phyloP scores from a whole-genome alignment of 2,797 vertebrate species.

The Pseudotriccus pelzelni region DNA sequence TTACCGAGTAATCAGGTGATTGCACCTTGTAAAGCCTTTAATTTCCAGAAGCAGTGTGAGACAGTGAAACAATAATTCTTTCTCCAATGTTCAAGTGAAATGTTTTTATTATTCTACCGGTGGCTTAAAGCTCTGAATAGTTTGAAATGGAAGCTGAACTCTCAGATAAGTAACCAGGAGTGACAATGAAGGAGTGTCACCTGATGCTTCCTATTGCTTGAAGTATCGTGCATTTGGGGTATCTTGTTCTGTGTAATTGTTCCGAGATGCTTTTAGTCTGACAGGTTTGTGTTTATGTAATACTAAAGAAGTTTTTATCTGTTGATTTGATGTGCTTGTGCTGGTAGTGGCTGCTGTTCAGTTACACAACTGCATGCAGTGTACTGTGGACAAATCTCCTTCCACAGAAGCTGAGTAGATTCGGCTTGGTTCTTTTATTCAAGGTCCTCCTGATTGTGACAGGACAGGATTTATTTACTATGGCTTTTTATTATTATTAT shows the following conservation, averaged over 20 bases:
- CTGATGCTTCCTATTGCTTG: not conserved
- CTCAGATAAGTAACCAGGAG: not conserved
- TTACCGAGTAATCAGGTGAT: not conserved
- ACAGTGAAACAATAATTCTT: not conserved
- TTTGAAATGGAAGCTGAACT: not conserved
- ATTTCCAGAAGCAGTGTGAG: not conserved
- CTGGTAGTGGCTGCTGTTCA: not conserved
- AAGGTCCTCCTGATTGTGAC: not conserved
- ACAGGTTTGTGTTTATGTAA: not conserved
- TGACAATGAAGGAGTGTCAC: not conserved
- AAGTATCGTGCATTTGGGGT: not conserved
- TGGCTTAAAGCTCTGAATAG: not conserved
- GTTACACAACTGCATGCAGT: not conserved
- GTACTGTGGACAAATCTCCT: not conserved
- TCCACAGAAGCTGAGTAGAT: not conserved
- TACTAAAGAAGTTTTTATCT: not conserved
- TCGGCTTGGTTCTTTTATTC: not conserved
- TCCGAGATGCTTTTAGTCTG: not conserved
- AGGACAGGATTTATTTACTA: not conserved
- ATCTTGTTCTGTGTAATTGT: not conserved
- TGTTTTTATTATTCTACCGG: not conserved
- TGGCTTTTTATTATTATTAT: not conserved
- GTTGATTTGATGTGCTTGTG: not conserved
- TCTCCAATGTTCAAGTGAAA: not conserved
- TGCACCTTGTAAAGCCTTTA: not conserved